Base-by-base conservation (phyloP, 2,797 vertebrate genomes). In the Macropodus opercularis region DNA sequence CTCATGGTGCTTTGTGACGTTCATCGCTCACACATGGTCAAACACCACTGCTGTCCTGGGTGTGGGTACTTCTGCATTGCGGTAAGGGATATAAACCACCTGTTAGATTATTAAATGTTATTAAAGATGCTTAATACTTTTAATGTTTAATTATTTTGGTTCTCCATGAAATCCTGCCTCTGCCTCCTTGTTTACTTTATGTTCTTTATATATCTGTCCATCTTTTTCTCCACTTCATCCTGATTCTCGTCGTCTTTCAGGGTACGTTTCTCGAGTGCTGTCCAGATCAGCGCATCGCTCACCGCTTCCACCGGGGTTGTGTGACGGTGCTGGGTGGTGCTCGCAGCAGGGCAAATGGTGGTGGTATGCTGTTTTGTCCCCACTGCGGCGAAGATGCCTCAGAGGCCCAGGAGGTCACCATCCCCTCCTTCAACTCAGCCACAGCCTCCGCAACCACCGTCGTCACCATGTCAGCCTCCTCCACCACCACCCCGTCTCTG, bases 331-430 rank as follows among this genome's bases (percentile, higher is more conserved):
- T 98, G 34, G 94, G 94, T 0, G 75, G 91, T 0, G 91, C 90
- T 15, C 90, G 92, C 29, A 84, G 87, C 56, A 75, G 90, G 27
- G 66, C 75, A 1, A 82, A 84, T 7, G 89, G 89, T 0, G 77
- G 86, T 0, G 95, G 95, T 2, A 90, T 96, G 89, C 92, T 96
- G n/a, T 98, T 97, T 88, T 98, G 96, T 63, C 96, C 95, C 2
- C 96, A 97, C 79, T 98, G 96, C 2, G 96, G 96, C 0, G 96
- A 98, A 59, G 96, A 98, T 0, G 96, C 95, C 0, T 94, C 95
- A 0, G 95, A 96, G 78, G 96, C 95, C 1, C 95, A 96, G 66
- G 95, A 96, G 62, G 94, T 98, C 83, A 96, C 93, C 39, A 87
- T 98, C 40, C 90, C 94, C 4, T 91, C 93, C 0, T 80, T 90